These are phyloP conservation scores for Lasioglossum calceatum DNA, from an alignment of 2,888 invertebrate genomes.

Conservation along the genomic window DNA sequence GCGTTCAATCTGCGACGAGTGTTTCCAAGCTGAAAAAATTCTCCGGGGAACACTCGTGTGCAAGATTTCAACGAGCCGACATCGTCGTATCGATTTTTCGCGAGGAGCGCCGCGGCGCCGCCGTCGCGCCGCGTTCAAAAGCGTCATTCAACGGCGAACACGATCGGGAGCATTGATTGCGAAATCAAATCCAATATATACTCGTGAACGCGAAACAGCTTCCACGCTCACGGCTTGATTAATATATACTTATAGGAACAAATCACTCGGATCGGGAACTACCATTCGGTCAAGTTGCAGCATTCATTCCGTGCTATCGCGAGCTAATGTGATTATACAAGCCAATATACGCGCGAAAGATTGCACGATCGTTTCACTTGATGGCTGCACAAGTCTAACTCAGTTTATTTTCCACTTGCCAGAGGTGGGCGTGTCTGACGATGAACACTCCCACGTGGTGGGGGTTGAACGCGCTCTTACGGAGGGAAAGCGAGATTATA, in stretches of 20 bases:
- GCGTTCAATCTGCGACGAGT: slow-evolving; percentile 1
- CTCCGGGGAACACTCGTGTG: slow-evolving; percentile 10
- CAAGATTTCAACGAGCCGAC: slow-evolving; percentile 6
- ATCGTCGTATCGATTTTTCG: slow-evolving; percentile 2
- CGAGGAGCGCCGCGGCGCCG: background rate
- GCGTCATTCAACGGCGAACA: background rate
- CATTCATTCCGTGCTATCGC: background rate
- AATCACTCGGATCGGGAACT: background rate
- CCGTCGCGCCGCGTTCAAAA: background rate
- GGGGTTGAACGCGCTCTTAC: background rate
- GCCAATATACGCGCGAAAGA: background rate
- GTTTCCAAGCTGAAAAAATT: slow-evolving; percentile 11
- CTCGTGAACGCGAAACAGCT: background rate
- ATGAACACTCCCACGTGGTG: background rate
- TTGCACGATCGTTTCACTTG: background rate
- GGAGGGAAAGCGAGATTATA: background rate
- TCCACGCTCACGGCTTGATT: background rate
- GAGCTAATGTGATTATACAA: background rate
- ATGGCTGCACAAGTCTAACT: background rate
- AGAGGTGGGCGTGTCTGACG: background rate
- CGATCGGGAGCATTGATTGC: background rate
- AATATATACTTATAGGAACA: background rate
- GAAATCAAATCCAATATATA: background rate
- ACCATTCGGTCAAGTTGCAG: background rate
- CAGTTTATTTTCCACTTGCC: background rate